Evolutionary conservation across 2,797 vertebrate species (phyloP).

Genomic region (Cuniculus paca): DNA sequence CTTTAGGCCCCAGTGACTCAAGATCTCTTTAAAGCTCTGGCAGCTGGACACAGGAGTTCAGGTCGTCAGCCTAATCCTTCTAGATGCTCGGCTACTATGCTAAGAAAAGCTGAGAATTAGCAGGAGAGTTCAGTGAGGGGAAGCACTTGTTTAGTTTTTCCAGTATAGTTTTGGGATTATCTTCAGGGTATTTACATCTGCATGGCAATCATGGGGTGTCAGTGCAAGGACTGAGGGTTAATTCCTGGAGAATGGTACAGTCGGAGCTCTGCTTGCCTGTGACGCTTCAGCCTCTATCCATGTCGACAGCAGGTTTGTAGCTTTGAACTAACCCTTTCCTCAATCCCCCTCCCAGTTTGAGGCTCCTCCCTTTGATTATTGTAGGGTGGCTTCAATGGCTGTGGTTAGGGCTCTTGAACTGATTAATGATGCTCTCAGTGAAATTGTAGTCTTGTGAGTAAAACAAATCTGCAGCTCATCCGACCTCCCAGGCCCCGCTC

Average conservation of each 20-base stretch:
- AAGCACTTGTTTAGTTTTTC: slow-evolving; percentile 15
- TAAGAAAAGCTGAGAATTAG: slow-evolving; percentile 29
- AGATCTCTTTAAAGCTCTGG: background rate
- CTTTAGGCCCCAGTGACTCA: fast-evolving
- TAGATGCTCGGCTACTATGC: background rate
- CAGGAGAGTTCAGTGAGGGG: background rate
- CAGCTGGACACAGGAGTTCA: background rate
- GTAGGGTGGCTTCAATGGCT: slow-evolving; percentile 85
- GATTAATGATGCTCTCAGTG: slow-evolving; percentile 72
- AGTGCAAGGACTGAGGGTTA: background rate
- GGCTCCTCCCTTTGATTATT: slow-evolving; percentile 61
- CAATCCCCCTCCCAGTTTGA: background rate
- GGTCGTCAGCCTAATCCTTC: background rate
- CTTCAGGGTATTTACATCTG: background rate
- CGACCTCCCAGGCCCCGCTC: background rate
- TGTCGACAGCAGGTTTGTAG: background rate
- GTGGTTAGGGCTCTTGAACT: slow-evolving; percentile 76
- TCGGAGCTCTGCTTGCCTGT: background rate
- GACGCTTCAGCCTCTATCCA: slow-evolving; percentile 27
- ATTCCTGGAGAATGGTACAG: background rate
- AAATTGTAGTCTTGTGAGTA: slow-evolving; percentile 60
- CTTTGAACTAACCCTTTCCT: slow-evolving; percentile 4
- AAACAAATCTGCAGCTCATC: slow-evolving; percentile 66
- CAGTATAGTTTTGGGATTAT: background rate
- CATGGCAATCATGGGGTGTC: background rate